These are phyloP conservation scores for Boleophthalmus pectinirostris DNA, from an alignment of 2,113 vertebrate genomes.

Conservation along the genomic window DNA sequence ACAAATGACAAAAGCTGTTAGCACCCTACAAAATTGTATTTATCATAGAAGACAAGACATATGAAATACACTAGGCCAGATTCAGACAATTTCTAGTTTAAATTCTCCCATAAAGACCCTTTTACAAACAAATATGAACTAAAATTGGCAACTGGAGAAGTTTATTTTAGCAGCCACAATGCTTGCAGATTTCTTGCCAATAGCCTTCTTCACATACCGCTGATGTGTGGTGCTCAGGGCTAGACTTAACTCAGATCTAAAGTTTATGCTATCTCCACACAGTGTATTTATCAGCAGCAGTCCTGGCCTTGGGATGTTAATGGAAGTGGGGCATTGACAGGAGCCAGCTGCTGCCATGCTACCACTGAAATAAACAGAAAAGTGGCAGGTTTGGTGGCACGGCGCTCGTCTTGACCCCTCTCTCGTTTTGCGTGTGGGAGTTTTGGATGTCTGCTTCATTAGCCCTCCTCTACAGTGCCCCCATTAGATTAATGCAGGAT, in stretches of 20 bases:
- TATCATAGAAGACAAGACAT: background rate
- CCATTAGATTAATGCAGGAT: conserved; percentile 30
- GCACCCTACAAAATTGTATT: no score
- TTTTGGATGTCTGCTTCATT: conserved; percentile 23
- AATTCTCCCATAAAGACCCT: background rate
- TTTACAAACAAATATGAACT: background rate
- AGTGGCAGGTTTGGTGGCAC: conserved; percentile 17
- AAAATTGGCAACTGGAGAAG: background rate
- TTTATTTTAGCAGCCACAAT: background rate
- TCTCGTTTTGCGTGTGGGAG: conserved; percentile 11
- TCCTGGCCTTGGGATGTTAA: conserved; percentile 21
- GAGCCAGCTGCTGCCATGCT: conserved; percentile 43
- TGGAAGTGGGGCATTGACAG: conserved; percentile 27
- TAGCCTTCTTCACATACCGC: background rate
- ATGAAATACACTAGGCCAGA: background rate
- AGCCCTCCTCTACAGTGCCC: conserved; percentile 6
- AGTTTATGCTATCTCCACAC: conserved; percentile 32
- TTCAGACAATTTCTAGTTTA: background rate
- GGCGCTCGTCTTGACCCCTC: conserved; percentile 8
- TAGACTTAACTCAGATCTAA: background rate
- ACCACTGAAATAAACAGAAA: conserved; percentile 24
- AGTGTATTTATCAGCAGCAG: conserved; percentile 29
- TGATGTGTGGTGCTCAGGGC: conserved; percentile 11
- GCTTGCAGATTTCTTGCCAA: background rate
- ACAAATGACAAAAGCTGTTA: background rate